Evolutionary conservation across 2,888 invertebrate species (phyloP), one percentile per base, ranked within the genome.

Genomic region (Rambutsinella grinnellia): DNA sequence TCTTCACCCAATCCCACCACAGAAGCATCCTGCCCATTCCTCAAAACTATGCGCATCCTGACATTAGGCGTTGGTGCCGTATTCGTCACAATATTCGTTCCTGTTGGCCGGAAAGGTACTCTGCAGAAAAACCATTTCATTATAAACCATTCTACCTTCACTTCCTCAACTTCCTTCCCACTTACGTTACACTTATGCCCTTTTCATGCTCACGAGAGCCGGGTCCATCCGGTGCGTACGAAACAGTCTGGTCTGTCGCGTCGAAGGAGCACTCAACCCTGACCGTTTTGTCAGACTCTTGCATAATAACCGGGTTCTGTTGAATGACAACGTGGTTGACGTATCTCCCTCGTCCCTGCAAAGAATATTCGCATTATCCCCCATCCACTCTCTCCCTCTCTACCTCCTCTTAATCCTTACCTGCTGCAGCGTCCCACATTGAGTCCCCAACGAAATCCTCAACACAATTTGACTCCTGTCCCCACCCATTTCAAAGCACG

Each of bases 401-500:
- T 60, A 36, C 27, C 6, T 36, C n/a, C 49, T n/a, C n/a, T n/a
- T n/a, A n/a, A n/a, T 54, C 27, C 78, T 75, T 84, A 86, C 87
- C 85, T 87, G 87, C 79, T 87, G 86, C 27, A 86, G 84, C 0
- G 88, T 87, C 15, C 88, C 88, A 81, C 88, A 88, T 67, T 86
- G 85, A 2, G 86, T 85, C 21, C 87, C 87, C 56, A 93, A 85
- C 0, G 92, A 90, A 76, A 94, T 87, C 49, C 88, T 85, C 6
- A 93, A 88, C 0, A 87, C 87, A 2, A 92, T 89, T 3, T 87
- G 83, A 65, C 87, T 86, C 51, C 85, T 85, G 74, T 89, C 87
- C 70, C 88, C 87, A 27, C 91, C 90, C 85, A 89, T 88, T 13
- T 90, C 90, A 80, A 90, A 90, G 86, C 95, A 95, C 6, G 88